Evolutionary conservation across 2,797 vertebrate genomes (phyloP), one percentile per base, ranked within the genome.

Genomic region (Anomalospiza imberbis): DNA sequence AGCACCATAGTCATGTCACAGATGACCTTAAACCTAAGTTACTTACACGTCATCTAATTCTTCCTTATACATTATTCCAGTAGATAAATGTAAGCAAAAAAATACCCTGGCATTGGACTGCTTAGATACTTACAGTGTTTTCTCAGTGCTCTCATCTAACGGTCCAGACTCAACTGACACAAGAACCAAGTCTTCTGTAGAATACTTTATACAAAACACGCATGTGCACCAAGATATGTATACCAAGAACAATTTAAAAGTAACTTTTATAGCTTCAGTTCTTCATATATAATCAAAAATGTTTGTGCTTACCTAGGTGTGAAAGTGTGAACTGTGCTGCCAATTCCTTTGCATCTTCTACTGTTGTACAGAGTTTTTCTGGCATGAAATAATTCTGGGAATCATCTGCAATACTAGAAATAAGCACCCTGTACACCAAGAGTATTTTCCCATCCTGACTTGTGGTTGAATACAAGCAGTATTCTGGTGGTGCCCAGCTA

Each of bases 321-420:
- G 98, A 96, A 88, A 99, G 98, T 1, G 98, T 97, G 91, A 98
- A 99, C 92, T 98, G 98, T 34, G 99, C 99, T 68, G 99, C 99
- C 91, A 99, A 95, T 86, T 99, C 99, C 95, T 99, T 99, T 92
- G 99, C 99, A 61, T 99, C 98, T 81, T 99, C 99, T 96, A 99
- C 95, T 19, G 98, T 97, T 53, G 97, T 96, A 94, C 98, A 99
- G 91, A 99, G 97, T 87, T 98, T 98, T 96, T 99, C 98, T 19
- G 99, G 98, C 98, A 99, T 98, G 97, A 98, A 99, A 58, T 97
- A 98, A 97, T 96, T 97, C 76, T 97, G 98, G 25, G 97, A 97
- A 94, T 97, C 97, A 94, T 97, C 97, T 92, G 96, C 92, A 94
- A 98, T 97, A 50, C 95, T 78, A 93, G 97, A 97, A 97, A 99